Conservation (phyloP, 2,888 invertebrate species). For the Agrotis clavis region DNA sequence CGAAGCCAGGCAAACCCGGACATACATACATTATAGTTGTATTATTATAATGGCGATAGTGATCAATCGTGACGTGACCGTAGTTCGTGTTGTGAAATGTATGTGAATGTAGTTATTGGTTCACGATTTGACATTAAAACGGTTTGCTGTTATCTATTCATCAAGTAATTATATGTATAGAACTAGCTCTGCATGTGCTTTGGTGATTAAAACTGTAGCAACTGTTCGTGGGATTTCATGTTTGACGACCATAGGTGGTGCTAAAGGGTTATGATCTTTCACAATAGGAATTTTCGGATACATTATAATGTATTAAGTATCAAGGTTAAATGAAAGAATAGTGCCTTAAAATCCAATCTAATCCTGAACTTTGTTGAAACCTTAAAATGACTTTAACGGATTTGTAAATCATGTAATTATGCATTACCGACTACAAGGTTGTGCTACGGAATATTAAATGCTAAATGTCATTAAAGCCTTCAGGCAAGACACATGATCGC, state of each 20-base stretch:
- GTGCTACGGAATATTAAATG: conserved; percentile 5
- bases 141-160: conserved; percentile 47
- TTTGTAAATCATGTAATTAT: not conserved
- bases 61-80: conserved; percentile 50
- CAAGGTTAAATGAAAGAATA: not conserved
- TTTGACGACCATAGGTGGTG: not conserved
- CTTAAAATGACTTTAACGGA: not conserved
- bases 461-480: conserved; percentile 32
- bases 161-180: conserved; percentile 25
- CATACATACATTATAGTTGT: conserved; percentile 49
- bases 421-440: not conserved
- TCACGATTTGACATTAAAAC: conserved; percentile 58
- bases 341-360: not conserved
- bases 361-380: not conserved
- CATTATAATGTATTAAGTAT: too few relatives aligned
- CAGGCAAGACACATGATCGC: conserved; percentile 22
- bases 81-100: conserved; percentile 55
- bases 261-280: not conserved
- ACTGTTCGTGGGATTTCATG: too few relatives aligned
- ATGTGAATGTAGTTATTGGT: conserved; percentile 56
- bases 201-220: not conserved
- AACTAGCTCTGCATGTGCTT: not conserved
- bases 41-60: conserved; percentile 51
- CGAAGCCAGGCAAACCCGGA: conserved; percentile 63
- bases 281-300: not conserved